Evolutionary conservation across 2,797 vertebrate species (phyloP), one percentile per base, ranked within the genome.

Genomic region (Enteromius viviparus): DNA sequence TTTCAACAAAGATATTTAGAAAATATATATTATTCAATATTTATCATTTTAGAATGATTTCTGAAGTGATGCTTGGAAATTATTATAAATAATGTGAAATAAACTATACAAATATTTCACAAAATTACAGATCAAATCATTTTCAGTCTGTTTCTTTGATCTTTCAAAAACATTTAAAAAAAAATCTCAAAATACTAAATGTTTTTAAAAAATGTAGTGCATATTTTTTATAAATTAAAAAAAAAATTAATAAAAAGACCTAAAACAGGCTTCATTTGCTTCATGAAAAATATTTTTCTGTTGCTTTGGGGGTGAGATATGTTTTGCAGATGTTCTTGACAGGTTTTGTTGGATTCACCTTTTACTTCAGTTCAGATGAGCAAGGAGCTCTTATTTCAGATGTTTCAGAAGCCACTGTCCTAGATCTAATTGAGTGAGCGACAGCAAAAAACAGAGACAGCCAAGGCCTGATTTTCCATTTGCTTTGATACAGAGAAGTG

Each of bases 401-500:
- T 15, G 42, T 66, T 76, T 53, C 10, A 55, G 37, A 76, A 83
- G 23, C 26, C 34, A 77, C 32, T 77, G 64, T 69, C 76, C 51
- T 32, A 65, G 21, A 55, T 51, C 4, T 42, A 69, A 71, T 80
- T 53, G 40, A 15, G 12, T 3, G 45, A 45, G 15, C 1, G 9
- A 42, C 37, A 45, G 70, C 26, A 68, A 55, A 74, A 64, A 26
- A 1, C 40, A 60, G 45, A 58, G 1, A 60, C 62, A 62, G 45
- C n/a, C 51, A 55, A 34, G 45, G 15, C n/a, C 26, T 64, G 45
- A 77, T 65, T 76, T 37, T 76, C 42, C 62, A 15, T 64, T 58
- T 80, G 32, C 40, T 68, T 11, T 77, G n/a, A 80, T 26, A 26
- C 60, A 17, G 68, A 83, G 79, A 87, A 80, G 53, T 82, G 81